Conservation (phyloP, 1,140 invertebrate genomes). For the Rhagoletis zephyria region DNA sequence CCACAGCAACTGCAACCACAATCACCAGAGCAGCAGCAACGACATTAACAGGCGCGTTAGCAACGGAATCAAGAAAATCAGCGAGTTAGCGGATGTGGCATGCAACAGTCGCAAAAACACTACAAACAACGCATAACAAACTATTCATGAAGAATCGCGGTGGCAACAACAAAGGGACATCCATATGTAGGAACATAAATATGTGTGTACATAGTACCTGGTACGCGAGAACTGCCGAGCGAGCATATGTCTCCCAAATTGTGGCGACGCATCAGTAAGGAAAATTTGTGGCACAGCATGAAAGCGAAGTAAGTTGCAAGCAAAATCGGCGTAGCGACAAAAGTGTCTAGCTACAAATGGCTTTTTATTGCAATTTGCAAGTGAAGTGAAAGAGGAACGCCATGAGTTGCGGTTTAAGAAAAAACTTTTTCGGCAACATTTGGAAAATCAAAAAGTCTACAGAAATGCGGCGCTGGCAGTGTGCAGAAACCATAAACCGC, state of each 20-base stretch:
- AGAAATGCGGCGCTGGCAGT: too few relatives aligned
- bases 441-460: background rate
- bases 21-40: background rate
- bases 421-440: background rate
- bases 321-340: background rate
- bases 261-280: background rate
- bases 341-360: background rate
- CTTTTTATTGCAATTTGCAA: background rate
- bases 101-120: background rate
- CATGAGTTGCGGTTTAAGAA: background rate
- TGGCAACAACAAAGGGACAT: background rate
- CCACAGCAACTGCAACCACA: too few relatives aligned
- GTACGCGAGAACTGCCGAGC: background rate
- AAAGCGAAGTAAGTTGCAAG: conserved; percentile 58
- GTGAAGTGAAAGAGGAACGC: background rate
- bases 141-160: background rate
- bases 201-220: too few relatives aligned
- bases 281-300: conserved; percentile 59
- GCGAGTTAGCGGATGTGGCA: background rate
- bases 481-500: too few relatives aligned
- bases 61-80: background rate
- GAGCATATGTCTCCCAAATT: background rate
- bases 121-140: background rate
- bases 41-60: background rate
- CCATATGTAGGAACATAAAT: background rate